Percentiles rank a stretch among this genome's conserved stretches.
Evolutionary conservation across 2,797 vertebrate genomes (phyloP).

Genomic region (Rhodeus uyekii): DNA sequence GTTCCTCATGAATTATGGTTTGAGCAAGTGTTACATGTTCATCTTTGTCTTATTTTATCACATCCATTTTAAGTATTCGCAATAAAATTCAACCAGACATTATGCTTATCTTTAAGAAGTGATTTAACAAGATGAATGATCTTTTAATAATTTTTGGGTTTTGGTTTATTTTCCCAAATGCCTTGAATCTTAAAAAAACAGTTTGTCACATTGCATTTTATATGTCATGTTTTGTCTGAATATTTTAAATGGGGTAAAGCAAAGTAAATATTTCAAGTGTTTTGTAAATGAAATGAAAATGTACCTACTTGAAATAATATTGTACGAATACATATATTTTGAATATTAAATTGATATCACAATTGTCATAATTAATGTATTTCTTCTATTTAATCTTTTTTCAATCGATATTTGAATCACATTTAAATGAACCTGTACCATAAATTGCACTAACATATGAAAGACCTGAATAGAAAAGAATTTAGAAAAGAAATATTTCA

Average conservation of each 20-base stretch:
- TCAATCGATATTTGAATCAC: not conserved
- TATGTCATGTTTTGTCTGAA: conserved; percentile 21
- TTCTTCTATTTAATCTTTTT: not conserved
- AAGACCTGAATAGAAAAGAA: not conserved
- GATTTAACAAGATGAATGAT: not conserved
- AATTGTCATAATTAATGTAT: conserved; percentile 19
- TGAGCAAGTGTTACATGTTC: not conserved
- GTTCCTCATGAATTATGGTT: not conserved
- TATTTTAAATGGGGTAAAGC: conserved; percentile 28
- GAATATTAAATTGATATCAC: conserved; percentile 53
- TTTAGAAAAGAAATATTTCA: not conserved
- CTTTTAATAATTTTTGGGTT: not conserved
- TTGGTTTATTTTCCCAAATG: not conserved
- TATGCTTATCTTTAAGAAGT: not conserved
- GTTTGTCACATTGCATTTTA: conserved; percentile 19
- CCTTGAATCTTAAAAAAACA: not conserved
- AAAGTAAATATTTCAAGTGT: conserved; percentile 30
- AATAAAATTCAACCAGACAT: not conserved
- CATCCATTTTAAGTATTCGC: conserved; percentile 1
- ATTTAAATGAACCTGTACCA: not conserved
- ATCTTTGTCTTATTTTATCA: conserved; percentile 2
- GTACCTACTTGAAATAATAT: conserved; percentile 52
- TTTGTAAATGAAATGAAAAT: conserved; percentile 53
- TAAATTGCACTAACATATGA: not conserved
- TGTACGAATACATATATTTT: conserved; percentile 53